Evolutionary conservation across 1,140 invertebrate species (phyloP).

Genomic region (Hylaeus anthracinus): DNA sequence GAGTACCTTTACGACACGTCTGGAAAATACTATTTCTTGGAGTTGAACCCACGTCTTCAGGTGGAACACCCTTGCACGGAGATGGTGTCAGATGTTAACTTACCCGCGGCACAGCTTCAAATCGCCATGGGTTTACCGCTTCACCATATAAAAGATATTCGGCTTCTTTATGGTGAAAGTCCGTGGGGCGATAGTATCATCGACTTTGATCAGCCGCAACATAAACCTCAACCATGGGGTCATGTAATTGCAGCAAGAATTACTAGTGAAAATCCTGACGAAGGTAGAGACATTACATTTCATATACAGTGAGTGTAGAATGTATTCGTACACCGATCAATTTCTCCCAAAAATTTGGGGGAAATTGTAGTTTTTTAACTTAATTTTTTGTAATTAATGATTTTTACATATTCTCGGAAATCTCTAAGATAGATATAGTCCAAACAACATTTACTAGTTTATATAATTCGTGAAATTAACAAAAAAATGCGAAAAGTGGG

Average conservation of each 20-base stretch:
- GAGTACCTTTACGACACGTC: slow-evolving; percentile 97
- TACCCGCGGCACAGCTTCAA: slow-evolving; percentile 98
- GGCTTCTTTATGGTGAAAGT: slow-evolving; percentile 95
- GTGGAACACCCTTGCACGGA: slow-evolving; percentile 99
- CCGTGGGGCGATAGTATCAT: slow-evolving; percentile 94
- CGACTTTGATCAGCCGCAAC: slow-evolving; percentile 92
- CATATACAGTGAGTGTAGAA: too few relatives aligned
- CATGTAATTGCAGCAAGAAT: slow-evolving; percentile 99
- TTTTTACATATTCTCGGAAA: too few relatives aligned
- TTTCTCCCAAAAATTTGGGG: too few relatives aligned
- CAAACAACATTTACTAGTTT: too few relatives aligned
- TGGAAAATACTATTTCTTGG: slow-evolving; percentile 97
- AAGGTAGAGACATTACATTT: slow-evolving; percentile 83
- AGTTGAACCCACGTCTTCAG: slow-evolving; percentile 98
- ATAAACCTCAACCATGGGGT: slow-evolving; percentile 95
- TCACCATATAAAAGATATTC: slow-evolving; percentile 97
- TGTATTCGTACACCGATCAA: too few relatives aligned
- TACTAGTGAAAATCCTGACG: slow-evolving; percentile 99
- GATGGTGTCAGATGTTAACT: slow-evolving; percentile 99
- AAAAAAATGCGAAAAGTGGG: too few relatives aligned
- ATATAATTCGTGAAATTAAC: too few relatives aligned
- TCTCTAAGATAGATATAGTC: too few relatives aligned
- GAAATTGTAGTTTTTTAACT: too few relatives aligned
- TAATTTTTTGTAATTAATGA: too few relatives aligned
- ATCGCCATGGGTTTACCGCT: slow-evolving; percentile 99